Evolutionary conservation across 2,888 invertebrate genomes (phyloP).

Genomic region (Heliconius hortense): DNA sequence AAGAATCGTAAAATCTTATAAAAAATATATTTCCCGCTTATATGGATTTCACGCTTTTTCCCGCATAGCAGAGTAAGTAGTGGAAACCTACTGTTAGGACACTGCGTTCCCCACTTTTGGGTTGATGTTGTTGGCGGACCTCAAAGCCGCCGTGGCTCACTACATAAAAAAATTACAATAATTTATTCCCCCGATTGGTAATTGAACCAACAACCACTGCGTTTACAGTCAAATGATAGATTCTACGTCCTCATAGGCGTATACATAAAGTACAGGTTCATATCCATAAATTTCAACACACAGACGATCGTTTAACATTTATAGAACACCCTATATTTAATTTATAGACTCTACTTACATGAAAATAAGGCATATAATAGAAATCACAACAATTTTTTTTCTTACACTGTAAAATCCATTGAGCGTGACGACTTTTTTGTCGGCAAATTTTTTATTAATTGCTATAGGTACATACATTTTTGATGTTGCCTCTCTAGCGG

Average conservation of each 20-base stretch:
- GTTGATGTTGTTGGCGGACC: background rate
- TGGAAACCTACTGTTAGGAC: background rate
- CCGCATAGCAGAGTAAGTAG: background rate
- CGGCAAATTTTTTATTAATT: conserved; percentile 40
- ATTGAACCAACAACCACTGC: background rate
- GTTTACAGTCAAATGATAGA: background rate
- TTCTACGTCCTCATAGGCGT: background rate
- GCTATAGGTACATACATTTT: conserved; percentile 28
- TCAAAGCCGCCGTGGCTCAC: background rate
- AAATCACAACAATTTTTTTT: conserved; percentile 11
- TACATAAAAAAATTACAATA: background rate
- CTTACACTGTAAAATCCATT: conserved; percentile 28
- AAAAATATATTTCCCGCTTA: too few species aligned
- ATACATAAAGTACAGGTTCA: background rate
- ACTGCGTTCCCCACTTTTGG: background rate
- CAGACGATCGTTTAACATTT: conserved; percentile 5
- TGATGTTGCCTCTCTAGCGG: conserved; percentile 26
- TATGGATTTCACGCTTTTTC: too few species aligned
- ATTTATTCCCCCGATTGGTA: background rate
- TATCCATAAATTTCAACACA: conserved; percentile 11
- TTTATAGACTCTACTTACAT: conserved; percentile 4
- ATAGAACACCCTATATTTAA: background rate
- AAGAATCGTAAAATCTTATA: too few species aligned
- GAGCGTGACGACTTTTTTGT: conserved; percentile 31
- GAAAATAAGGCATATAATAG: background rate